Evolutionary conservation across 2,888 invertebrate species (phyloP).

Genomic region (Zaprionus bogoriensis): DNA sequence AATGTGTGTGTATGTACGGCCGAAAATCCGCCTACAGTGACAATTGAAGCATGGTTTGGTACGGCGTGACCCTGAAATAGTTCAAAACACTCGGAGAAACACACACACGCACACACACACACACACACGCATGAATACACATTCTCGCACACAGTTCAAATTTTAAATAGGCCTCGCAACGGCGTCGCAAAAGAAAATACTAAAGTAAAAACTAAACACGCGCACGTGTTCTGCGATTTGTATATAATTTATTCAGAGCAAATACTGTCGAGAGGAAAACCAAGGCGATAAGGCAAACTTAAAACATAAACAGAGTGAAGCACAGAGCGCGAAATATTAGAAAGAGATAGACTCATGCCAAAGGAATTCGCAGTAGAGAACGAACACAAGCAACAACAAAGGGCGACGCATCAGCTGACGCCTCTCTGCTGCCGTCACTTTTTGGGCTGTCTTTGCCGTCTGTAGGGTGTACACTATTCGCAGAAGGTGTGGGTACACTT

Average conservation of each 20-base stretch:
- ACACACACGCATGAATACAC: slow-evolving; percentile 6
- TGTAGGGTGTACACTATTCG: slow-evolving; percentile 26
- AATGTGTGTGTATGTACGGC: slow-evolving; percentile 11
- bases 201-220: slow-evolving; percentile 12
- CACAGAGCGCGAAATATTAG: neutral
- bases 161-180: slow-evolving; percentile 20
- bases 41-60: slow-evolving; percentile 14
- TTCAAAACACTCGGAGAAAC: slow-evolving; percentile 61
- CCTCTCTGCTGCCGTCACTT: slow-evolving; percentile 14
- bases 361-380: slow-evolving; percentile 22
- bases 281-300: slow-evolving; percentile 5
- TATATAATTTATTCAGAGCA: slow-evolving; percentile 11
- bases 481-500: slow-evolving; percentile 41
- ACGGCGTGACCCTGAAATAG: slow-evolving; percentile 60
- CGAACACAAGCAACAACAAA: slow-evolving; percentile 24
- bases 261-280: slow-evolving; percentile 8
- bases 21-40: slow-evolving; percentile 15
- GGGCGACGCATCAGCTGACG: slow-evolving; percentile 36
- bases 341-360: neutral
- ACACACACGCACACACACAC: slow-evolving; percentile 31
- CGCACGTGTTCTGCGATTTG: slow-evolving; percentile 40
- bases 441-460: slow-evolving; percentile 34
- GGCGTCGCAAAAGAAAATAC: slow-evolving; percentile 31
- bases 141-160: neutral
- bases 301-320: slow-evolving; percentile 19